Evolutionary conservation across 2,113 vertebrate genomes (phyloP), one percentile per base, ranked within the genome.

Genomic region (Coreoperca whiteheadi): DNA sequence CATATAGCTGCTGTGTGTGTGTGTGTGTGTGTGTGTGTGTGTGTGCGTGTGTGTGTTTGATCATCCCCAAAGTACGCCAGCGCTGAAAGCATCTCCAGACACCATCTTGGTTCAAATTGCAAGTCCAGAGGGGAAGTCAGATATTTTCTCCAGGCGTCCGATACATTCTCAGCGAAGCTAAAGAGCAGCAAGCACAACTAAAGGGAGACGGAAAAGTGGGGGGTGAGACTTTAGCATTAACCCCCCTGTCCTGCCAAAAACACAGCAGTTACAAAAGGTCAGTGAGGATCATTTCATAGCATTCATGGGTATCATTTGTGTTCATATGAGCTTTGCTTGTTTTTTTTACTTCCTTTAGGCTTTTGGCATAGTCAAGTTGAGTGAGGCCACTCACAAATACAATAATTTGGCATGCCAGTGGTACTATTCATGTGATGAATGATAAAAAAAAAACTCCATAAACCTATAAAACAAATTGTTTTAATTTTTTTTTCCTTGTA

Each of bases 51-150:
- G 32, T 59, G 66, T 53, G 63, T 80, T 82, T 84, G 66, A 84
- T 88, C 89, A 85, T 75, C 37, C 68, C 28, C 61, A 77, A 82
- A 85, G 68, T 54, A 57, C 51, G 46, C 28, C 37, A 53, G 51
- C 0, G n/a, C 56, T 75, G 30, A 83, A 77, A 78, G 64, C 50
- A 70, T 84, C 81, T 69, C 76, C 32, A 81, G 81, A 80, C 63
- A 69, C 66, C 74, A 82, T 68, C 41, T 83, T 63, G 56, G 66
- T 77, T 83, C 63, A 72, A 68, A 84, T 16, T 74, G 37, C 56
- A 61, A 66, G 73, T 82, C 79, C 74, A n/a, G 53, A 81, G 6
- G 69, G 57, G 57, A 80, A 79, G 54, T 79, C 68, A 67, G 56
- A 83, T 69, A 61, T 65, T 70, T 71, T 79, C 48, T 76, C 11